A percentile compares a stretch with the other conserved stretches of the same genome.
Conservation (phyloP, 30 jellyfish, hydroid and myxozoan genomes). For the Chironex yamaguchii region DNA sequence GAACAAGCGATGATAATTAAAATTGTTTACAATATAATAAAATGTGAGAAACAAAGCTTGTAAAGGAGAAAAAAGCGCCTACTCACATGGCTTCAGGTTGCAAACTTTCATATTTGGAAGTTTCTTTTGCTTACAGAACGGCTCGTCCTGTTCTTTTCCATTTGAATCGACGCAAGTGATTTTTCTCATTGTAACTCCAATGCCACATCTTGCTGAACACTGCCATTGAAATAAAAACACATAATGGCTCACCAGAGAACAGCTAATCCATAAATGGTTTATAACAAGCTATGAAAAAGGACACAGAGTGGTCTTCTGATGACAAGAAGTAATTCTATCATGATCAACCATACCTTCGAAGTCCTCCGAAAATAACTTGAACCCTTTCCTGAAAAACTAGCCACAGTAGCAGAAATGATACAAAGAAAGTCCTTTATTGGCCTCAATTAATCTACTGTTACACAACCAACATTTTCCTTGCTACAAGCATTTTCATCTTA, state of each 20-base stretch:
- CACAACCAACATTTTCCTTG: no score
- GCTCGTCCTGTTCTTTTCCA: constrained; percentile 45
- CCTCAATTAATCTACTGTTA: no score
- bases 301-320: background rate
- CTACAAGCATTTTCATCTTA: no score
- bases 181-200: constrained; percentile 81
- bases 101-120: constrained; percentile 90
- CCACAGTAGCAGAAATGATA: no score
- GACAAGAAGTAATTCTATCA: no score
- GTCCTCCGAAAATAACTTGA: no score
- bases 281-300: background rate
- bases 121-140: constrained; percentile 66
- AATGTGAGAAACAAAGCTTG: no score
- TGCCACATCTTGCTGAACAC: constrained; percentile 92
- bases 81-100: constrained; percentile 84
- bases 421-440: no score
- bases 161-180: constrained; percentile 73
- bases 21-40: no score
- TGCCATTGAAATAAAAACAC: constrained; percentile 13
- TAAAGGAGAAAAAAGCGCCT: background rate
- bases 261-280: background rate
- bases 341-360: no score
- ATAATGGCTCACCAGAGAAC: background rate
- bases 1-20: no score
- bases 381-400: no score